These are phyloP conservation scores for Carassius carassius DNA, from an alignment of 2,113 vertebrate species.

Conservation along the genomic window DNA sequence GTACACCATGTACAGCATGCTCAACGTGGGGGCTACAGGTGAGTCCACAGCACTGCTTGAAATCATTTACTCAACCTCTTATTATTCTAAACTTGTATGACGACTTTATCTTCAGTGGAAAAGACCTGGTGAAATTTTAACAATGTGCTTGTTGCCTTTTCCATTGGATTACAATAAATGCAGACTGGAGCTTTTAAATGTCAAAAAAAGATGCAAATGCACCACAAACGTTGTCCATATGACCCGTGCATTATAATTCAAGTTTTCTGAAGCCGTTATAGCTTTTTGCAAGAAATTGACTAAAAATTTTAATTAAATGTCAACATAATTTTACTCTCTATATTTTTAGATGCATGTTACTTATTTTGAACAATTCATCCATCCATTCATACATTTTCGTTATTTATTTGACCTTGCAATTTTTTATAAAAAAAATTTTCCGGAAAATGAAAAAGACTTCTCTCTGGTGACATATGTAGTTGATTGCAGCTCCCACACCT, in stretches of 20 bases:
- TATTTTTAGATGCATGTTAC: not conserved
- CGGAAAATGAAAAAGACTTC: not conserved
- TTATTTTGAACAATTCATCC: not conserved
- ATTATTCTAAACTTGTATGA: not conserved
- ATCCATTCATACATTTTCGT: not conserved
- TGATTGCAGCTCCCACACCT: not conserved
- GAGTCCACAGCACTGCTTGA: slow-evolving; percentile 50
- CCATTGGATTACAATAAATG: not conserved
- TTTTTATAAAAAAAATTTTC: not conserved
- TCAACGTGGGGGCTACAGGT: slow-evolving; percentile 91
- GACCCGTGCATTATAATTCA: not conserved
- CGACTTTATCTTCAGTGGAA: not conserved
- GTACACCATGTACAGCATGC: slow-evolving; percentile 99
- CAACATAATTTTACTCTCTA: not conserved
- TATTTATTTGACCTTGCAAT: not conserved
- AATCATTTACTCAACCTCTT: not conserved
- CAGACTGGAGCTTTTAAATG: not conserved
- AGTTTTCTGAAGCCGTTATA: not conserved
- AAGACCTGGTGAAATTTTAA: not conserved
- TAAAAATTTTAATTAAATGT: too few relatives aligned
- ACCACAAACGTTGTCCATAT: not conserved
- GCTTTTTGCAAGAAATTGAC: not conserved
- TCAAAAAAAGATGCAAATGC: not conserved
- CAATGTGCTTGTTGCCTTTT: not conserved
- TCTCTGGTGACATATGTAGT: not conserved